Conservation (phyloP, 2,888 invertebrate genomes). For the Brachynemurus nebulosus region DNA sequence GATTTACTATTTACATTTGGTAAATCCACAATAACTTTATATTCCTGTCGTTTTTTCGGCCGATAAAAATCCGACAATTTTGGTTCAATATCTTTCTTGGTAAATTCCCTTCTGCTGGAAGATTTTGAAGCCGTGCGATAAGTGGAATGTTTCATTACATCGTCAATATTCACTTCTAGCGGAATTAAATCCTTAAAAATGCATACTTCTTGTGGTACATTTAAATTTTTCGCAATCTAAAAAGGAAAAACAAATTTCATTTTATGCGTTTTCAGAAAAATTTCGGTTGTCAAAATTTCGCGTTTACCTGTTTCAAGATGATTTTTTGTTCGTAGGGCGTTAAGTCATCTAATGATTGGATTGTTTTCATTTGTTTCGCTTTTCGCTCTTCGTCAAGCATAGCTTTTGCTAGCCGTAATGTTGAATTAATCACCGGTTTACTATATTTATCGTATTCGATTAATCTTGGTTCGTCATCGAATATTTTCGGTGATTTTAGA, state of each 20-base stretch:
- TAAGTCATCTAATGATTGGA: not conserved
- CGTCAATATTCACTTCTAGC: not conserved
- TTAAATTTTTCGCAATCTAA: not conserved
- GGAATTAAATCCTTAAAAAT: not conserved
- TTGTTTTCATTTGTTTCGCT: not conserved
- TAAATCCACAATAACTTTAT: not conserved
- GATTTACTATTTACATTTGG: not conserved
- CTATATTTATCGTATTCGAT: not conserved
- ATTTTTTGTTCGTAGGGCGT: not conserved
- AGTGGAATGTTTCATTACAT: not conserved
- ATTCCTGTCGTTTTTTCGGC: not conserved
- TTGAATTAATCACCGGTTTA: not conserved
- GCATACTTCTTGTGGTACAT: not conserved
- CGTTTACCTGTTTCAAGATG: not conserved
- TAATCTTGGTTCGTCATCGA: not conserved
- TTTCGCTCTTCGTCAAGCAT: not conserved
- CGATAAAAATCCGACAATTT: not conserved
- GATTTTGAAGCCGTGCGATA: not conserved
- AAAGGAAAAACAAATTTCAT: no score
- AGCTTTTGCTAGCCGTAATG: not conserved
- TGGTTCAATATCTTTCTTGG: not conserved
- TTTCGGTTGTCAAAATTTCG: no score
- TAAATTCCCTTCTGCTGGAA: no score
- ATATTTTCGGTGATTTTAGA: not conserved
- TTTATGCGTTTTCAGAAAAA: no score